These are phyloP conservation scores for Maniola hyperantus DNA, from an alignment of 2,888 invertebrate species.

Conservation along the genomic window DNA sequence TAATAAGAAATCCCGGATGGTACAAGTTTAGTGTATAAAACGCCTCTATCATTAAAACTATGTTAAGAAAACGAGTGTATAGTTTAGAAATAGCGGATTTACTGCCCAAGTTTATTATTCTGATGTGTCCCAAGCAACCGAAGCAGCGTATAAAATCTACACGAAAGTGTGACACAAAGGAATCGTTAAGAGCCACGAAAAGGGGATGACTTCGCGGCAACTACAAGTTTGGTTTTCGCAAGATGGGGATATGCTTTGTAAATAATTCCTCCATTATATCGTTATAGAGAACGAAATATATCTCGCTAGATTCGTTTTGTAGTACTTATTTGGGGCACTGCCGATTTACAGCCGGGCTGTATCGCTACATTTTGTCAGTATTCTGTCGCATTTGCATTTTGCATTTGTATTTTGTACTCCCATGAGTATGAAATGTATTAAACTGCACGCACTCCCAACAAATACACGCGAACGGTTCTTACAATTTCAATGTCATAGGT, in stretches of 20 bases:
- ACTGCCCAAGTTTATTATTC: constrained; percentile 39
- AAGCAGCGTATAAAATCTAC: constrained; percentile 43
- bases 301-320: too few relatives aligned
- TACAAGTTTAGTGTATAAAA: constrained; percentile 16
- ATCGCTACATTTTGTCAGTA: too few relatives aligned
- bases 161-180: constrained; percentile 62
- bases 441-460: too few relatives aligned
- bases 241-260: not conserved
- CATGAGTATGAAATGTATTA: too few relatives aligned
- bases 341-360: too few relatives aligned
- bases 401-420: too few relatives aligned
- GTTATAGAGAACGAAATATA: too few relatives aligned
- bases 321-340: too few relatives aligned
- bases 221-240: constrained; percentile 28
- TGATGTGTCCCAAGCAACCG: constrained; percentile 40
- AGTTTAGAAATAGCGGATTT: constrained; percentile 35
- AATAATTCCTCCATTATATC: not conserved
- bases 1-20: constrained; percentile 1
- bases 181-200: constrained; percentile 52
- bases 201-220: constrained; percentile 51
- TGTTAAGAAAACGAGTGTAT: constrained; percentile 21
- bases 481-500: too few relatives aligned
- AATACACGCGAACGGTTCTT: too few relatives aligned
- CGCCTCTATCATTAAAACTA: constrained; percentile 13
- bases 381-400: too few relatives aligned